Conservation (phyloP, 1,140 invertebrate genomes). For the Drosophila chauvacae region DNA sequence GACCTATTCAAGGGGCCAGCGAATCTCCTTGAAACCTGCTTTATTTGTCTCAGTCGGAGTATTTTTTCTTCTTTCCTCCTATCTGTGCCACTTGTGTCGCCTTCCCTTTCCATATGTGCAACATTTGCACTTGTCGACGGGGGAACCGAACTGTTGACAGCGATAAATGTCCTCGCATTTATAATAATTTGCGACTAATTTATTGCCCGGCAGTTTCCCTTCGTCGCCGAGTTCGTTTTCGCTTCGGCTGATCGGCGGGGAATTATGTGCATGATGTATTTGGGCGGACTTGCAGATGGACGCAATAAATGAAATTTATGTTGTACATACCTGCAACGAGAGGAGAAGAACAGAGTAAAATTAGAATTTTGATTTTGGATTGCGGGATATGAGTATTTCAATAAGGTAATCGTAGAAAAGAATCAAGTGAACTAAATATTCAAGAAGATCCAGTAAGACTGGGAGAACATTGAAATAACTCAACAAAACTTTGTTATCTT, state of each 20-base stretch:
- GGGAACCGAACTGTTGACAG: constrained; percentile 58
- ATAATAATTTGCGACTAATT: constrained; percentile 82
- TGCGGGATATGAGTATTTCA: not conserved
- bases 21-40: constrained; percentile 49
- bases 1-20: constrained; percentile 40
- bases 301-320: constrained; percentile 70
- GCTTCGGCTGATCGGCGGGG: constrained; percentile 42
- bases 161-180: constrained; percentile 77
- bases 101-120: constrained; percentile 26
- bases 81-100: constrained; percentile 24
- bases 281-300: constrained; percentile 58
- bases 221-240: constrained; percentile 21
- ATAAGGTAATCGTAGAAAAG: too few species aligned
- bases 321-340: constrained; percentile 68
- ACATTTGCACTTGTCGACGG: constrained; percentile 67
- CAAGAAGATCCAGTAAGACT: not conserved
- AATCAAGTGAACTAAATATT: not conserved
- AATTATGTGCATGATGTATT: constrained; percentile 46
- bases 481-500: too few species aligned
- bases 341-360: constrained; percentile 39
- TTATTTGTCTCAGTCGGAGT: constrained; percentile 10
- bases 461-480: not conserved
- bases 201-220: constrained; percentile 66
- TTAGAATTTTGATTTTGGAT: constrained; percentile 9
- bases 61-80: not conserved